Conservation (phyloP, 2,113 vertebrate genomes). For the Xenotilapia leptura region DNA sequence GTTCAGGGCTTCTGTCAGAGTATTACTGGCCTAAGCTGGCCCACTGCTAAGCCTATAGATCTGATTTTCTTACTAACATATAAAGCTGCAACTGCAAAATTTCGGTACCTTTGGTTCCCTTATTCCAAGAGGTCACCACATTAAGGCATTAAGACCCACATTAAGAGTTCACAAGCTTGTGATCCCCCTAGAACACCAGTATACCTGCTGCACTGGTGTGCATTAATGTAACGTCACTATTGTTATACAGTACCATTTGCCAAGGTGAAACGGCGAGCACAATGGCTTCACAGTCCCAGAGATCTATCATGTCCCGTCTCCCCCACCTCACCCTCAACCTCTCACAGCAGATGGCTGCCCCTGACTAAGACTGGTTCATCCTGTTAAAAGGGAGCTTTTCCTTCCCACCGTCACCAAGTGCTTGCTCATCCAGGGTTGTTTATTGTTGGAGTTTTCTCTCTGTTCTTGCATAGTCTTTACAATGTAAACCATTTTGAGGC, state of each 20-base stretch:
- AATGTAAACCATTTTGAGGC: rapidly evolving
- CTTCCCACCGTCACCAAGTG: neutral
- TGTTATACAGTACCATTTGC: neutral
- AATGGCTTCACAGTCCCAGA: neutral
- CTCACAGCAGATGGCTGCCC: neutral
- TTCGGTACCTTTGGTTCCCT: neutral
- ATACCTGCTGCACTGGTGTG: neutral
- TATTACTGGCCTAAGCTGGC: neutral
- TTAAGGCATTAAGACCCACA: rapidly evolving
- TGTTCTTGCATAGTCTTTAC: rapidly evolving
- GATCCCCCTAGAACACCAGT: rapidly evolving
- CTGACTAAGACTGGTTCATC: rapidly evolving
- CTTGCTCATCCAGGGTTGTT: neutral
- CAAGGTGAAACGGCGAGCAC: neutral
- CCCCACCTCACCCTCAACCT: neutral
- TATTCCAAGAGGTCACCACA: neutral
- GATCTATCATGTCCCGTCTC: neutral
- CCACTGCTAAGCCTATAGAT: neutral
- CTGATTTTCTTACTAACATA: neutral
- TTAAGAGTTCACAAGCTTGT: rapidly evolving
- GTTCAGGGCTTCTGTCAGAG: neutral
- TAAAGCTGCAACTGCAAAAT: neutral
- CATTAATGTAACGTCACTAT: neutral
- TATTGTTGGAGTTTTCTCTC: neutral
- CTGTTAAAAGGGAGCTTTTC: neutral